Evolutionary conservation across 2,888 invertebrate species (phyloP), one percentile per base, ranked within the genome.

Genomic region (Falcaria lacertinaria): DNA sequence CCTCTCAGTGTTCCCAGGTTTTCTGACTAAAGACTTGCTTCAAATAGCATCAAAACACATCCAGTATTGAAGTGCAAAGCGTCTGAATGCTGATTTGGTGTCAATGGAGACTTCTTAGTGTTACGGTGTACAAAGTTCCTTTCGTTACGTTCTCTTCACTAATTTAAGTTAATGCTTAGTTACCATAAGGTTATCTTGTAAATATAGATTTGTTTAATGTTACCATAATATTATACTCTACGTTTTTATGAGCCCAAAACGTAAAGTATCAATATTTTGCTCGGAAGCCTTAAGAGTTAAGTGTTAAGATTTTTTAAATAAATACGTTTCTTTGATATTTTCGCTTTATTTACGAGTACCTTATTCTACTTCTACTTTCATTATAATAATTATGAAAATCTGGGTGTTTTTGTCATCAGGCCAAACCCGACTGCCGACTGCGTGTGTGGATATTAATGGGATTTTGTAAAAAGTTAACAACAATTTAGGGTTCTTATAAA

Each of bases 1-100:
- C 87, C 0, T 88, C 89, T 1, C 90, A 91, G 56, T 91, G 91
- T 57, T 91, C 89, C 0, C 89, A 89, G 64, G 83, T 88, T 85
- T 88, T 89, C 86, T 88, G 89, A 89, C 88, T 89, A 89, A 88
- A 85, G 60, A 63, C 75, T 35, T 89, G 89, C 66, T 88, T 72
- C 48, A 86, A 87, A 81, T 88, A 88, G 84, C 88, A 82, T 32
- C 83, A 87, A 55, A 55, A 66, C 1, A 52, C n/a, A n/a, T n/a
- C 49, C 47, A 74, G 70, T 66, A 61, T 84, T 16, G 87, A 87
- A 60, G 77, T 85, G 76, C 80, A 87, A 57, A 78, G 64, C 57
- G 67, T 86, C 46, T 87, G 63, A 81, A 77, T 77, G 65, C 51
- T 56, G 3, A 19, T 50, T 50, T 53, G 62, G 50, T 59, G 64